These are phyloP conservation scores for Trachops cirrhosus DNA, from an alignment of 2,797 vertebrate genomes.

Conservation along the genomic window DNA sequence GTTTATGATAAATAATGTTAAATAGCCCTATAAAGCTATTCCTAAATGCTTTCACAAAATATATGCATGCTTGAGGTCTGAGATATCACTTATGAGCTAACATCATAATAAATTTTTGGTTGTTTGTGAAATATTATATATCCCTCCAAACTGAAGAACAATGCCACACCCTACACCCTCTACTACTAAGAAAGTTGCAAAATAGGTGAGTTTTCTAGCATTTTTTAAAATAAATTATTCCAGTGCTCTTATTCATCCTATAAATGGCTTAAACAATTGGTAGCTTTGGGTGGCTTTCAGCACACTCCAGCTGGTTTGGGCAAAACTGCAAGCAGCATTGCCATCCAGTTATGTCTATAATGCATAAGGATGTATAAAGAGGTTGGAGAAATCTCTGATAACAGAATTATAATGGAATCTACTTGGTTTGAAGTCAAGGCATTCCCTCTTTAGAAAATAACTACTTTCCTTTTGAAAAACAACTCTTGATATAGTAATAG, in stretches of 20 bases:
- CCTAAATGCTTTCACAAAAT: neutral
- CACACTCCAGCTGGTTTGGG: neutral
- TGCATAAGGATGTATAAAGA: neutral
- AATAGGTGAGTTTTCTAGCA: neutral
- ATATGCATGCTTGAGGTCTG: neutral
- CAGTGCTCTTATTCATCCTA: neutral
- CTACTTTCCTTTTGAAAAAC: neutral
- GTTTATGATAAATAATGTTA: neutral
- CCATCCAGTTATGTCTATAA: neutral
- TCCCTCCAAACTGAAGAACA: neutral
- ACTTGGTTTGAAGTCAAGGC: neutral
- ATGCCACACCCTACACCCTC: neutral
- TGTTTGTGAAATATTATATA: neutral
- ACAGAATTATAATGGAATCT: neutral
- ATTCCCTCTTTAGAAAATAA: neutral
- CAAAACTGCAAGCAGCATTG: neutral
- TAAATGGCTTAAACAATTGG: neutral
- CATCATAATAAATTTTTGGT: neutral
- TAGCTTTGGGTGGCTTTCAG: neutral
- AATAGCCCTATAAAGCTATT: neutral
- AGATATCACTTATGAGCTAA: neutral
- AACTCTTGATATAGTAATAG: neutral
- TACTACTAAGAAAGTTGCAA: neutral
- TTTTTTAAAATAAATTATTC: neutral
- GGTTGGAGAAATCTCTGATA: neutral